Percentiles rank a stretch among this genome's conserved stretches.
These are phyloP conservation scores for Pollenia amentaria DNA, from an alignment of 2,888 invertebrate genomes.

Conservation along the genomic window DNA sequence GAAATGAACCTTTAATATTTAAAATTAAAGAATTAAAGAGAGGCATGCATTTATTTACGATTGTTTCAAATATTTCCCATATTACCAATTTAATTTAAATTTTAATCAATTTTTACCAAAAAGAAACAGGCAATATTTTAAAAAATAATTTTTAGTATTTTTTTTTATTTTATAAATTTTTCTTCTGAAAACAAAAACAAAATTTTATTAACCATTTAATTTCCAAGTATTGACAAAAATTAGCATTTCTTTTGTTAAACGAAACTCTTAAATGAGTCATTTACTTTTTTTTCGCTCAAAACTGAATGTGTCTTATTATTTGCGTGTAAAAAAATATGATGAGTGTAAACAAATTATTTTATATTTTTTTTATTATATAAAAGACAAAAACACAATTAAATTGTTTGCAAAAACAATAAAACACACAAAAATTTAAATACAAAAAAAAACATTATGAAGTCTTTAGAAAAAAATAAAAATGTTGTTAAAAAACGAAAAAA, in stretches of 20 bases:
- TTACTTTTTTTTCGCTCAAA: conserved; percentile 23
- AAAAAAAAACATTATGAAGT: conserved; percentile 3
- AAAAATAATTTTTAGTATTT: too few relatives aligned
- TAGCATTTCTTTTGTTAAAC: conserved; percentile 40
- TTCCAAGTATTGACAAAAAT: conserved; percentile 20
- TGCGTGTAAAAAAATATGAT: conserved; percentile 42
- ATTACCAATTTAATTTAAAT: too few relatives aligned
- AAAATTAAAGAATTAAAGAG: too few relatives aligned
- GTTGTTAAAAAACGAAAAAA: not conserved
- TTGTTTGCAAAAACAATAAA: conserved; percentile 50
- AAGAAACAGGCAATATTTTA: too few relatives aligned
- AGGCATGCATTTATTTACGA: too few relatives aligned
- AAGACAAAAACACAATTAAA: conserved; percentile 17
- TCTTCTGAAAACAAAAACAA: not conserved
- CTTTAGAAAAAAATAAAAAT: not conserved
- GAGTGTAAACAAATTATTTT: conserved; percentile 52
- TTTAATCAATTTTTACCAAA: too few relatives aligned
- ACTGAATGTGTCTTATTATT: conserved; percentile 36
- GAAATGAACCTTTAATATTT: too few relatives aligned
- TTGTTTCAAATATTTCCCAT: too few relatives aligned
- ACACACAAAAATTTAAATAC: not conserved
- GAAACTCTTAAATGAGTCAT: conserved; percentile 50
- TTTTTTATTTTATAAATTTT: not conserved
- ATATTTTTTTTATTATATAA: conserved; percentile 1
- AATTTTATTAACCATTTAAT: conserved; percentile 29